Evolutionary conservation across 2,113 vertebrate species (phyloP), one percentile per base, ranked within the genome.

Genomic region (Brachyistius frenatus): DNA sequence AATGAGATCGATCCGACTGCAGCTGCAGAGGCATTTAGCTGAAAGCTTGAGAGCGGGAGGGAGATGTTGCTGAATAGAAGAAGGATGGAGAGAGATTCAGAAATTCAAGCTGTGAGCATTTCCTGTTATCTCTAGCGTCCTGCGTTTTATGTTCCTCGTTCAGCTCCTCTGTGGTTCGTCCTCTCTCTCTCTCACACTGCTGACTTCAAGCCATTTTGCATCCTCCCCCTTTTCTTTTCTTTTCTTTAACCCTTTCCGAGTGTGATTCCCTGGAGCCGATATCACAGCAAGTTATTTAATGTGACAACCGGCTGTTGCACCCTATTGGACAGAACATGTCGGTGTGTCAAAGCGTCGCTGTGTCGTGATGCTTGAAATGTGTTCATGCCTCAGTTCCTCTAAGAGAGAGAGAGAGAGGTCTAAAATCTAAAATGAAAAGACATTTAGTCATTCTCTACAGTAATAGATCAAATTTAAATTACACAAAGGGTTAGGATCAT

Each of bases 131-230:
- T 65, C 32, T 0, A 15, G 58, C 79, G 71, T 91, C 71, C 11
- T 41, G 14, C 16, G 2, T 47, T 11, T 52, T 47, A 30, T 70
- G 52, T 14, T 46, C 50, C 78, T 66, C 5, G 13, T 11, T 52
- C 56, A 57, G 72, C 58, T 82, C 65, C 8, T 77, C 67, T 70
- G 13, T 39, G 49, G 55, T 46, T 46, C 44, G 3, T 23, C 41
- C 76, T 53, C 52, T 61, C 53, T 61, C 53, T 76, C 54, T 32
- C 41, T 65, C 68, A 76, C 70, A 73, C 3, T 65, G 10, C 56
- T 84, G 85, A 84, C 81, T 88, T 83, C n/a, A 64, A 87, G 80
- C 63, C 61, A 75, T 84, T 44, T 67, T 58, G 66, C 68, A 67
- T 86, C 87, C 84, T 52, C 83, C 85, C 79, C 78, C 76, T 85